phyloP scores from a whole-genome alignment of 53 echinoderm and acorn worm genomes.

The Holothuria leucospilota region DNA sequence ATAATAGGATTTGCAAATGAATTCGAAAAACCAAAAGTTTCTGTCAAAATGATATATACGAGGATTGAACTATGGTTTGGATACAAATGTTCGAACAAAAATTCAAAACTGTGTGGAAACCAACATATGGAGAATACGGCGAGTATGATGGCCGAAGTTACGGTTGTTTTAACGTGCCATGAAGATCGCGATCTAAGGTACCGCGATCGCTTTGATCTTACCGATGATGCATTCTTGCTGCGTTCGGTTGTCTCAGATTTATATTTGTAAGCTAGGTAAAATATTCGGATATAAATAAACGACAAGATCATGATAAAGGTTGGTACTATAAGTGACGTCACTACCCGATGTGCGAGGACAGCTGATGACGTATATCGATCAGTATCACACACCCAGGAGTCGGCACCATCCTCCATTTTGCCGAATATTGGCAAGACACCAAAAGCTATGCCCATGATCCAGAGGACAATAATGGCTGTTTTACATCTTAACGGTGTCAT shows the following conservation, averaged over 20 bases:
- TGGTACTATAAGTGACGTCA: slow-evolving; percentile 12
- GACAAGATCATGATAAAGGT: neutral
- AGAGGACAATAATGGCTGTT: neutral
- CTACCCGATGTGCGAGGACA: neutral
- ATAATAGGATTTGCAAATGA: slow-evolving; percentile 21
- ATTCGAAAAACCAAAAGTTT: slow-evolving; percentile 13
- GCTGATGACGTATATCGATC: neutral
- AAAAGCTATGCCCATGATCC: slow-evolving; percentile 14
- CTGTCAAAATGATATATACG: slow-evolving; percentile 4
- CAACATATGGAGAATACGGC: slow-evolving; percentile 24
- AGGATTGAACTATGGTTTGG: neutral
- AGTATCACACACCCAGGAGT: slow-evolving; percentile 24
- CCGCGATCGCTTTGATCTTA: neutral
- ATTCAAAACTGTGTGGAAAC: slow-evolving; percentile 29
- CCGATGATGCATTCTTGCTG: neutral
- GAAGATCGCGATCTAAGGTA: neutral
- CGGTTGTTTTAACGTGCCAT: slow-evolving; percentile 12
- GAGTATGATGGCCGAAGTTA: slow-evolving; percentile 24
- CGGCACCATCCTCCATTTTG: neutral
- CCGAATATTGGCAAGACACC: slow-evolving; percentile 11
- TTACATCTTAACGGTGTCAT: slow-evolving; percentile 31
- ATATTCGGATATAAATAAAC: slow-evolving; percentile 2
- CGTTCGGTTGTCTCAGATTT: neutral
- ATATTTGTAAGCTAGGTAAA: slow-evolving; percentile 16
- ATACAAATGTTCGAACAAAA: slow-evolving; percentile 7